phyloP scores from a whole-genome alignment of 2,888 invertebrate species.

The Euzetes globulus region DNA sequence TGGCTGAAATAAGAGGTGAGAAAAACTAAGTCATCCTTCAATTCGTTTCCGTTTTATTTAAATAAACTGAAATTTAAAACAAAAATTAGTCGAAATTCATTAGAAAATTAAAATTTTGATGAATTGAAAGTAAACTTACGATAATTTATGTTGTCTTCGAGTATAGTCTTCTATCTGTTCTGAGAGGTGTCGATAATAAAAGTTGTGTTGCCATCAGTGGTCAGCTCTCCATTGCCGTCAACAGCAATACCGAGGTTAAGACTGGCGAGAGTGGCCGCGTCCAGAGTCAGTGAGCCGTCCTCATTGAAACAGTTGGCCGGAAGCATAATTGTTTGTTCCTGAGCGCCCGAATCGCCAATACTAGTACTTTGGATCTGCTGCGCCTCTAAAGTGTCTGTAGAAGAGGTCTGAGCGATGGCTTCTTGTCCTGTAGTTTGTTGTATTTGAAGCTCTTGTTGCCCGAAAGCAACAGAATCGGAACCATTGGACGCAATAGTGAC shows the following conservation, averaged over 20 bases:
- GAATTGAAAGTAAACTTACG: neutral
- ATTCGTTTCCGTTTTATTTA: neutral
- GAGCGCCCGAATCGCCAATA: neutral
- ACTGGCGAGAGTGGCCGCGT: constrained; percentile 25
- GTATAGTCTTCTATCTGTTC: neutral
- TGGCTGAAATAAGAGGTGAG: too few relatives aligned
- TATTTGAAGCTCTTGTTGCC: neutral
- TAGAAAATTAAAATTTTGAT: neutral
- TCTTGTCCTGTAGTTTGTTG: neutral
- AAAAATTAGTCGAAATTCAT: neutral
- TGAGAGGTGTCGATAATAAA: constrained; percentile 31
- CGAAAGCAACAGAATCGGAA: neutral
- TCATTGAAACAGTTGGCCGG: constrained; percentile 33
- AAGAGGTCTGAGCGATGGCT: neutral
- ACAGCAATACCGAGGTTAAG: constrained; percentile 31
- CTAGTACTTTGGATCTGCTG: neutral
- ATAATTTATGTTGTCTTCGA: neutral
- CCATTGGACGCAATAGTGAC: neutral
- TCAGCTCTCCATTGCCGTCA: constrained; percentile 28
- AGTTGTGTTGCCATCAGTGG: constrained; percentile 30
- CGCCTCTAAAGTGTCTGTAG: neutral
- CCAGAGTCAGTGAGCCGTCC: constrained; percentile 30
- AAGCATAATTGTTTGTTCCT: constrained; percentile 26
- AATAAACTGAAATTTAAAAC: neutral
- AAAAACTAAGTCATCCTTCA: too few relatives aligned